Evolutionary conservation across 2,888 invertebrate species (phyloP), one percentile per base, ranked within the genome.

Genomic region (Pimpla rufipes): DNA sequence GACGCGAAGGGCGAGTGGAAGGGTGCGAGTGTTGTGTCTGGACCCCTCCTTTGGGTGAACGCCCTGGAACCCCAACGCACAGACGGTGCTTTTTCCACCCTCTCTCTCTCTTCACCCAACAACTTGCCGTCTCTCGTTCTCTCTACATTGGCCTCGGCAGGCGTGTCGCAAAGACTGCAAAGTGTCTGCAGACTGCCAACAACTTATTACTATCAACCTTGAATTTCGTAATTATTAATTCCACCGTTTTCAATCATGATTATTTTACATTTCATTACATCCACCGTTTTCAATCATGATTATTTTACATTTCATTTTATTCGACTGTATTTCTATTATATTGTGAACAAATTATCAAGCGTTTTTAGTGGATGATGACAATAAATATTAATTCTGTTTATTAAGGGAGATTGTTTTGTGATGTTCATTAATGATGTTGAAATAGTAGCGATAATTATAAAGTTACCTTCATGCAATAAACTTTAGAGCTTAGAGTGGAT

Each of bases 11-110:
- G 85, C 79, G 85, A 87, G 57, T 73, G 74, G 71, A 88, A 88
- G 89, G 87, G 89, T 89, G 89, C 87, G 90, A 89, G 89, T 90
- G 90, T 90, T 90, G 90, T 90, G 90, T 90, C 90, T 90, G 90
- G 90, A 90, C 88, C 90, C 90, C 57, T n/a, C 89, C 90, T 89
- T 90, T 90, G 90, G 90, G 90, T 90, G 90, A 90, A 90, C 85
- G 90, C 90, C 90, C 90, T 90, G 87, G 89, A 90, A 90, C 89
- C 89, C 90, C 86, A 88, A 88, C 87, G 88, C 87, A 84, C 88
- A 90, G 89, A 90, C 90, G 88, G 88, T 87, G 88, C 88, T 88
- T 88, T 89, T 84, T 68, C 47, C 37, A 23, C 35, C 47, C 70
- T 73, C 68, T 66, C 70, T 73, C 68, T 66, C 42, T 35, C 47